A percentile compares a stretch with the other conserved stretches of the same genome.
Evolutionary conservation across 2,888 invertebrate species (phyloP).

Genomic region (Campoletis raptor): DNA sequence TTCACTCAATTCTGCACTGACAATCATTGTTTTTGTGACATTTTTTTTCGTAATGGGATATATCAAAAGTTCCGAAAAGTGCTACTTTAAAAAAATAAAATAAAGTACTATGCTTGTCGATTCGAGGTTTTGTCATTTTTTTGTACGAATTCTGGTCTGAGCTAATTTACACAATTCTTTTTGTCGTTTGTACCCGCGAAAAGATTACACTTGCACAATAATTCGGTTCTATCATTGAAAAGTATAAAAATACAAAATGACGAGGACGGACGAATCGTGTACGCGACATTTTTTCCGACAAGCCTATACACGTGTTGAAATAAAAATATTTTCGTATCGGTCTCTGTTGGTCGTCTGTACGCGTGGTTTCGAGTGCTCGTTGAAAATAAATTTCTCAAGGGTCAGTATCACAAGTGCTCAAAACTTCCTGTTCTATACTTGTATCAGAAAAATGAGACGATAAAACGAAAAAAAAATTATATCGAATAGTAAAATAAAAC

Average conservation of each 20-base stretch:
- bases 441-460: neutral
- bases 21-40: too few relatives aligned
- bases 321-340: neutral
- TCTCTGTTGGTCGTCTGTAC: neutral
- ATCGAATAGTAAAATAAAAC: neutral
- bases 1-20: too few relatives aligned
- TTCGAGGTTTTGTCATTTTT: too few relatives aligned
- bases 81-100: too few relatives aligned
- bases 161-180: too few relatives aligned
- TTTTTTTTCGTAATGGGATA: too few relatives aligned
- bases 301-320: neutral
- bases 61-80: too few relatives aligned
- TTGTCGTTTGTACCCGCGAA: too few relatives aligned
- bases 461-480: constrained; percentile 1
- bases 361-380: constrained; percentile 17
- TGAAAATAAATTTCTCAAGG: constrained; percentile 32
- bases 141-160: too few relatives aligned
- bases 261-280: neutral
- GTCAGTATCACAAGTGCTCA: constrained; percentile 27
- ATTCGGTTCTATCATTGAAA: neutral
- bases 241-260: neutral
- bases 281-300: neutral
- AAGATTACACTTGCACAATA: neutral
- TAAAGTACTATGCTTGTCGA: too few relatives aligned
- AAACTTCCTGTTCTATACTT: neutral